phyloP scores from a whole-genome alignment of 2,888 invertebrate genomes.

The Loripinus fragilis region DNA sequence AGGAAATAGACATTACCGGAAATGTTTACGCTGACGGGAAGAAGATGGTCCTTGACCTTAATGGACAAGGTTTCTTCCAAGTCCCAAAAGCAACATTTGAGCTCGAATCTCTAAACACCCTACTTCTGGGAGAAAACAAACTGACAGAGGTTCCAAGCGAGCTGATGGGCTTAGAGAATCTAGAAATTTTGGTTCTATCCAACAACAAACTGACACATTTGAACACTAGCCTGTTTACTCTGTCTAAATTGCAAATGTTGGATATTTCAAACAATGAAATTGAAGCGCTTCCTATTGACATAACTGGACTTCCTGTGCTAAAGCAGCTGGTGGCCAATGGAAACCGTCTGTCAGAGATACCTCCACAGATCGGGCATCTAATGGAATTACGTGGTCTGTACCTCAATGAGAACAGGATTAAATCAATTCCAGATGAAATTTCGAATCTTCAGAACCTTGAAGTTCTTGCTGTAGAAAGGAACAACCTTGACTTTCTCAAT shows the following conservation, averaged over 20 bases:
- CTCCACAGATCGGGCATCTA: constrained; percentile 70
- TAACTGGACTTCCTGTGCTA: constrained; percentile 65
- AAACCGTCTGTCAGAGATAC: constrained; percentile 73
- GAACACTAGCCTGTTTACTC: constrained; percentile 63
- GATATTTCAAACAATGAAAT: constrained; percentile 78
- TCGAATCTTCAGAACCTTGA: constrained; percentile 70
- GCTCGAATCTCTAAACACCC: constrained; percentile 65
- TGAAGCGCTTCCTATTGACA: constrained; percentile 66
- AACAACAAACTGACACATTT: constrained; percentile 71
- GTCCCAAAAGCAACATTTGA: constrained; percentile 69
- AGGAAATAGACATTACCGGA: constrained; percentile 61
- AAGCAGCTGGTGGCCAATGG: constrained; percentile 71
- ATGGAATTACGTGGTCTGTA: constrained; percentile 66
- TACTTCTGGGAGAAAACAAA: constrained; percentile 74
- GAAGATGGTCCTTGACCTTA: constrained; percentile 67
- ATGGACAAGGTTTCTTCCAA: constrained; percentile 52
- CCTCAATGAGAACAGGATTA: constrained; percentile 76
- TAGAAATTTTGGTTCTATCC: constrained; percentile 71
- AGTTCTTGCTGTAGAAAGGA: constrained; percentile 76
- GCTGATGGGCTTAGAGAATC: constrained; percentile 65
- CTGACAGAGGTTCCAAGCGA: constrained; percentile 74
- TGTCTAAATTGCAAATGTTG: constrained; percentile 69
- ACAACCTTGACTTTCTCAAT: constrained; percentile 74
- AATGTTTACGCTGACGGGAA: constrained; percentile 64
- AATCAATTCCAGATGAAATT: constrained; percentile 71